Conservation (phyloP, 2,797 vertebrate genomes). For the Esox masquinongy region DNA sequence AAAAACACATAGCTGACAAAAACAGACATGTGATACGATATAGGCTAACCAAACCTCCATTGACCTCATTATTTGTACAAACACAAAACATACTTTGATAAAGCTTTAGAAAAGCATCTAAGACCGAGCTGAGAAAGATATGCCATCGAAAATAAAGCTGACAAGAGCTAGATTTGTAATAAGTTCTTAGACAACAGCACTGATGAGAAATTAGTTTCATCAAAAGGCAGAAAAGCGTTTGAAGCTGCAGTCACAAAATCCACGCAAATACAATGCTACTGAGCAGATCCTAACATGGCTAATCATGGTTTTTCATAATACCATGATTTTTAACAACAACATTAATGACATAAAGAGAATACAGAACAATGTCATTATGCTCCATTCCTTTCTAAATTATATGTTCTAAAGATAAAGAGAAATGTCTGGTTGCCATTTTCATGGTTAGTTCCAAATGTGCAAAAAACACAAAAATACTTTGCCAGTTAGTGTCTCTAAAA, state of each 20-base stretch:
- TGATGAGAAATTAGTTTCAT: slow-evolving; percentile 68
- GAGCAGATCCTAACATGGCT: slow-evolving; percentile 54
- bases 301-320: slow-evolving; percentile 51
- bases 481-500: neutral
- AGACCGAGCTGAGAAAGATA: slow-evolving; percentile 45
- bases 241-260: slow-evolving; percentile 57
- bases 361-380: slow-evolving; percentile 18
- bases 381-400: neutral
- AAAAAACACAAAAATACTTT: neutral
- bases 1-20: neutral
- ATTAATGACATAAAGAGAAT: slow-evolving; percentile 26
- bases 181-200: slow-evolving; percentile 49
- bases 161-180: slow-evolving; percentile 61
- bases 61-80: slow-evolving; percentile 29
- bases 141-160: slow-evolving; percentile 65
- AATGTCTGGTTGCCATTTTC: neutral
- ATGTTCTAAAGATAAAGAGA: neutral
- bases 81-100: slow-evolving; percentile 22
- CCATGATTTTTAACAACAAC: slow-evolving; percentile 40
- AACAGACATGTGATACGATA: neutral
- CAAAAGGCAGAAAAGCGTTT: slow-evolving; percentile 58
- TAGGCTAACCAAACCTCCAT: slow-evolving; percentile 6
- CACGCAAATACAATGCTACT: slow-evolving; percentile 43
- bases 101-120: slow-evolving; percentile 35
- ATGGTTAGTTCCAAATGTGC: neutral